Evolutionary conservation across 2,113 vertebrate species (phyloP), one percentile per base, ranked within the genome.

Genomic region (Gasterosteus nipponicus): DNA sequence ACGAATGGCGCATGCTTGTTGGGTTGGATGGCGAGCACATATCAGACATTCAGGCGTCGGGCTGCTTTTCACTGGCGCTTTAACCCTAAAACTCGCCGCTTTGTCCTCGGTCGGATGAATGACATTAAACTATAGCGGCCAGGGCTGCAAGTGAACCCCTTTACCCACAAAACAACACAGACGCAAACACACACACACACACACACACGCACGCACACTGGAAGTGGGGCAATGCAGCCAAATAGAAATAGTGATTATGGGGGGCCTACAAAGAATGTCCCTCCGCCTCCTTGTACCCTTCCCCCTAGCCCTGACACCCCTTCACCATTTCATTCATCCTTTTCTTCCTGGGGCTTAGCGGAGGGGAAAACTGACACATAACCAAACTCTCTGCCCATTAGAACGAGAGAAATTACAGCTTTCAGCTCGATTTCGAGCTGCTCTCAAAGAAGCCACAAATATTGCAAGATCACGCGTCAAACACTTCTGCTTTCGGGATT

Each of bases 21-120:
- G 57, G 11, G 19, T 19, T 67, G 54, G 83, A 72, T 12, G 64
- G 62, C 18, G 78, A 60, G 66, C 10, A 75, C 70, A 39, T 58
- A 83, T 90, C 77, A 92, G 91, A 90, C 89, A 92, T 90, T 84
- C 87, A 88, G 89, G 89, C 88, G 89, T 87, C 91, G 0, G 46
- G 83, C 66, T 67, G 78, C 81, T 87, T 89, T 85, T 82, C 77
- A 80, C 70, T 53, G 57, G 51, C 73, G 75, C 81, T 53, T 15
- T 69, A 81, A 81, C 82, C 60, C 80, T 63, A 62, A 89, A 89
- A 85, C 80, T 19, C 56, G 42, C 61, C 3, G 69, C 85, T 91
- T 91, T 92, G 89, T 90, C 82, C 84, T 71, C 56, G 0, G 4
- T 0, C 22, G 44, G 61, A 49, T 89, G 91, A 91, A 92, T 88